Percentiles rank a stretch among this genome's conserved stretches.
Evolutionary conservation across 2,113 vertebrate species (phyloP).

Genomic region (Pavo muticus): DNA sequence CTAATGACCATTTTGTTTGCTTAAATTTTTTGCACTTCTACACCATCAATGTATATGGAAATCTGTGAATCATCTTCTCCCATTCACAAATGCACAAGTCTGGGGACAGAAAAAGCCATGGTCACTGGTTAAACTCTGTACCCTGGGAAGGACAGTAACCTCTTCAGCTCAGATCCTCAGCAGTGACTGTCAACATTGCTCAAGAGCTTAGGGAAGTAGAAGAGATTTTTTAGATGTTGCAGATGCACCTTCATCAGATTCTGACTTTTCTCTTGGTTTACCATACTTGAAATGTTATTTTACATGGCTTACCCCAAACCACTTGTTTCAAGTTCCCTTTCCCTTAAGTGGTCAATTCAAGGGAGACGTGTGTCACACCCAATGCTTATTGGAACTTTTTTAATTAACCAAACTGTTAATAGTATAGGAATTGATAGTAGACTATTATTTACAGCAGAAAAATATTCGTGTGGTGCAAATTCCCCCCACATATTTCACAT

Average conservation of each 20-base stretch:
- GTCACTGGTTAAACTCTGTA: neutral
- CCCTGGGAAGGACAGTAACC: neutral
- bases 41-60: neutral
- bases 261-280: neutral
- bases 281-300: rapidly evolving
- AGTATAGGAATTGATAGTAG: neutral
- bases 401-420: neutral
- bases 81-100: neutral
- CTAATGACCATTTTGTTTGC: rapidly evolving
- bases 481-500: neutral
- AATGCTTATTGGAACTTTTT: neutral
- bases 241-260: neutral
- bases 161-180: neutral
- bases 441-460: neutral
- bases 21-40: neutral
- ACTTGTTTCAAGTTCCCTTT: neutral
- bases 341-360: neutral
- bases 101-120: neutral
- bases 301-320: neutral
- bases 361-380: neutral
- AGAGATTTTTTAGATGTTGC: neutral
- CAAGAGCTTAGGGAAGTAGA: neutral
- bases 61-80: neutral
- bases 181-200: neutral
- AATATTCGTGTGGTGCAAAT: neutral